Percentiles rank a stretch among this genome's conserved stretches.
These are phyloP conservation scores for Argopecten irradians DNA, from an alignment of 1,140 invertebrate genomes.

Conservation along the genomic window DNA sequence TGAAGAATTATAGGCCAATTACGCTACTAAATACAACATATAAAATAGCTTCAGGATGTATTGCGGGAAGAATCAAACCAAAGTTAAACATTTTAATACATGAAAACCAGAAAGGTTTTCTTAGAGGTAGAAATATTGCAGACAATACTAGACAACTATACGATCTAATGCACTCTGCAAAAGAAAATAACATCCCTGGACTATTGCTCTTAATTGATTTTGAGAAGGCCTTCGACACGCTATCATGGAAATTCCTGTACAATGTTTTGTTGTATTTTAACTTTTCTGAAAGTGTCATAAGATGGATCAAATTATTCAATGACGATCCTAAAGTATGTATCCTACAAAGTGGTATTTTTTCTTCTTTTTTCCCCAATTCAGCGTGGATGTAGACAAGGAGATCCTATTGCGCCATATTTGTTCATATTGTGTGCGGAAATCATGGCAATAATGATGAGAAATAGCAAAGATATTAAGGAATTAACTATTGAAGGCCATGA, in stretches of 20 bases:
- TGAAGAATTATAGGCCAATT: not conserved
- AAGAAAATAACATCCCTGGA: not conserved
- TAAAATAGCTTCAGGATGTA: not conserved
- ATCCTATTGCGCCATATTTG: not conserved
- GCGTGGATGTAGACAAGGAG: not conserved
- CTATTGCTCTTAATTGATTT: not conserved
- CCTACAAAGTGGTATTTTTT: not conserved
- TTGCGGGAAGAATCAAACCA: not conserved
- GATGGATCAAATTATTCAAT: not conserved
- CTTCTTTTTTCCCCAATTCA: not conserved
- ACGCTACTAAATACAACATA: not conserved
- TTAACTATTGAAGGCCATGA: not conserved
- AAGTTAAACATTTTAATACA: not conserved
- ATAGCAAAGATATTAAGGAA: not conserved
- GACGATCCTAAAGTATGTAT: not conserved
- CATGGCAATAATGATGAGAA: no score
- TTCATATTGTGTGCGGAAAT: not conserved
- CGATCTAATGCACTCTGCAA: not conserved
- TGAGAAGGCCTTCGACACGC: no score
- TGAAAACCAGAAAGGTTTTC: not conserved
- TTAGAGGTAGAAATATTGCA: not conserved
- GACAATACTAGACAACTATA: constrained; percentile 21
- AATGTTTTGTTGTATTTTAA: not conserved
- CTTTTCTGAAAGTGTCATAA: not conserved
- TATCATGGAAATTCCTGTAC: not conserved